Conservation (phyloP, 2,113 vertebrate genomes). For the Elachura formosa region DNA sequence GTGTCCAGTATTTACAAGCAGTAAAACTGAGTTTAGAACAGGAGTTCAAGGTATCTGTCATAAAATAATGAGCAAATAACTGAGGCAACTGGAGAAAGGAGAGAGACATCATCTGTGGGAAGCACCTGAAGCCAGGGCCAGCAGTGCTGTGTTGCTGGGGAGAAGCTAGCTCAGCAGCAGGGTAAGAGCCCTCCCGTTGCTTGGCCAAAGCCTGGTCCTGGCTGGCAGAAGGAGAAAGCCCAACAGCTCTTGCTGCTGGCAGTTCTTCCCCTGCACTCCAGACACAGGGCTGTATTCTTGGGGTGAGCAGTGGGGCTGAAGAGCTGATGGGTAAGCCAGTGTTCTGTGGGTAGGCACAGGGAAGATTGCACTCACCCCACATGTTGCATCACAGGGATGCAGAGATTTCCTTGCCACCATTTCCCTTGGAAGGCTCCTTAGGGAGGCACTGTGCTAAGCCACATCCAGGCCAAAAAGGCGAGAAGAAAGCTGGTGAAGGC, state of each 20-base stretch:
- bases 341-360: background rate
- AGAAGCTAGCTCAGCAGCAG: background rate
- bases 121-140: background rate
- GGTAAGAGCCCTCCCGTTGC: background rate
- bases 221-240: background rate
- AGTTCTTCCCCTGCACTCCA: background rate
- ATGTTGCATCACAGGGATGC: accelerated
- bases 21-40: background rate
- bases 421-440: background rate
- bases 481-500: background rate
- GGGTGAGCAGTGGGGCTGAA: background rate
- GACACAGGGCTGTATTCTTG: accelerated
- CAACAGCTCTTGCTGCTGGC: background rate
- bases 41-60: background rate
- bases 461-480: accelerated
- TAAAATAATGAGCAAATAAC: background rate
- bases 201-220: background rate
- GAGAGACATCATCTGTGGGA: background rate
- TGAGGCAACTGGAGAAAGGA: background rate
- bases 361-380: background rate
- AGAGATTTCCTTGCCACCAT: background rate
- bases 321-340: background rate
- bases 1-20: slow-evolving; percentile 8
- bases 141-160: background rate
- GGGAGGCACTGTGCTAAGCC: background rate